These are phyloP conservation scores for Turdus rufiventris DNA, from an alignment of 2,113 vertebrate genomes.

Conservation along the genomic window DNA sequence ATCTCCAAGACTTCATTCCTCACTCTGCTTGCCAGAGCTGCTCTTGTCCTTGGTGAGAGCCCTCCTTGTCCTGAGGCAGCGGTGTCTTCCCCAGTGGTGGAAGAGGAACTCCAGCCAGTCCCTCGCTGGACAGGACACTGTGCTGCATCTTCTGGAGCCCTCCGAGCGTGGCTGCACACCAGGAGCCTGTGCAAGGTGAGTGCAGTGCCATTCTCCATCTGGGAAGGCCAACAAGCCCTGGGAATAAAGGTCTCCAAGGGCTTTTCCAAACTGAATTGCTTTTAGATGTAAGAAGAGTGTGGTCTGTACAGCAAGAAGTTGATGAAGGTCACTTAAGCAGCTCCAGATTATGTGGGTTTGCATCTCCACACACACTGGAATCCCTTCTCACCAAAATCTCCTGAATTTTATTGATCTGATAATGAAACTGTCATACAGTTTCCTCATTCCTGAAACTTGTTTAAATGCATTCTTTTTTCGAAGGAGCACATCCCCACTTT, in stretches of 20 bases:
- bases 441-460: background rate
- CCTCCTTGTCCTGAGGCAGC: background rate
- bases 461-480: background rate
- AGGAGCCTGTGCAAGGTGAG: background rate
- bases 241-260: accelerated
- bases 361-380: background rate
- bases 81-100: background rate
- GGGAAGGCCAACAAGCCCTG: background rate
- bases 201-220: accelerated
- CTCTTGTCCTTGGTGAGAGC: background rate
- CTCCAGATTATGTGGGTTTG: background rate
- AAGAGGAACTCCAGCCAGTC: background rate
- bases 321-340: background rate
- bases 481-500: background rate
- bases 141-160: accelerated
- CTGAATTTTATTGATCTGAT: background rate
- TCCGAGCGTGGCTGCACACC: background rate
- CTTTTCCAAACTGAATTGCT: background rate
- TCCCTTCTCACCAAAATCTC: background rate
- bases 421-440: background rate
- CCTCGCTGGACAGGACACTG: accelerated
- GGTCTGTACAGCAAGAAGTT: background rate
- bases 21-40: background rate
- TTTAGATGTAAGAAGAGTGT: background rate
- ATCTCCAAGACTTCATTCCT: background rate